phyloP scores from a whole-genome alignment of 2,888 invertebrate species.

The Epinotia demarniana region DNA sequence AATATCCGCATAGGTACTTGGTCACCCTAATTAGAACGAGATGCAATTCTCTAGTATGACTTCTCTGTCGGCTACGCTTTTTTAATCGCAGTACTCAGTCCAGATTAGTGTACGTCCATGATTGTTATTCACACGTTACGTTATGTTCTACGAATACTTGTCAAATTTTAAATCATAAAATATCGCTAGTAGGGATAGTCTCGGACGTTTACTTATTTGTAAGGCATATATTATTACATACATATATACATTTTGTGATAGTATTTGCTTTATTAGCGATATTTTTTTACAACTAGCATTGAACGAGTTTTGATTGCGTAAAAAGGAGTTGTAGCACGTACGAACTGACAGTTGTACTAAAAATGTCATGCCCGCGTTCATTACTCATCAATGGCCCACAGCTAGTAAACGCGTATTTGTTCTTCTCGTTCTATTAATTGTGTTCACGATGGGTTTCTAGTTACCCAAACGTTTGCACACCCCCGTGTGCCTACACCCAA shows the following conservation, averaged over 20 bases:
- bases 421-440: conserved; percentile 80
- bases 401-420: conserved; percentile 75
- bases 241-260: no score
- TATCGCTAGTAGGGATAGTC: no score
- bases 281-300: background rate
- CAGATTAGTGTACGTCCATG: no score
- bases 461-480: conserved; percentile 87
- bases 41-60: no score
- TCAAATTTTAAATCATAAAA: background rate
- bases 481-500: conserved; percentile 88
- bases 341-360: conserved; percentile 10
- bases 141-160: background rate
- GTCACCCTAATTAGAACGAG: no score
- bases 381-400: conserved; percentile 79
- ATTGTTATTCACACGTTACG: conserved; percentile 24
- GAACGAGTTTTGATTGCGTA: background rate
- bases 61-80: no score
- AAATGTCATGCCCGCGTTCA: conserved; percentile 50
- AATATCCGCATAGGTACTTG: no score
- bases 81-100: no score
- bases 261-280: background rate
- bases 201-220: no score
- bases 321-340: conserved; percentile 1
- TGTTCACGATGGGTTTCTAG: conserved; percentile 91
- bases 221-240: no score